phyloP scores from a whole-genome alignment of 2,797 vertebrate genomes.

The Karalla daura region DNA sequence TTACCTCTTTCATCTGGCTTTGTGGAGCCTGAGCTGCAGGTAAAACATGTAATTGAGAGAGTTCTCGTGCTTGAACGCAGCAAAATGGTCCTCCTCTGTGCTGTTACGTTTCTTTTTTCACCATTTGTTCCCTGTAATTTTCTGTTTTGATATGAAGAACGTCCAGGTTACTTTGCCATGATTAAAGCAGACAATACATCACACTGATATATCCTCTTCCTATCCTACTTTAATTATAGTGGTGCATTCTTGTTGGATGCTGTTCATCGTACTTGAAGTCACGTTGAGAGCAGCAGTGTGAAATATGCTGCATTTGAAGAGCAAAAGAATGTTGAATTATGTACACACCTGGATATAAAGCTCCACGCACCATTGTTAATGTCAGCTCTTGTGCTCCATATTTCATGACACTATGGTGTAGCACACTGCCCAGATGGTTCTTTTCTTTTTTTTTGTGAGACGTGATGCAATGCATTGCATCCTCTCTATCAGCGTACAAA shows the following conservation, averaged over 20 bases:
- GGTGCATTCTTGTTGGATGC: background rate
- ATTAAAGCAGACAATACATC: background rate
- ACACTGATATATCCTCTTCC: background rate
- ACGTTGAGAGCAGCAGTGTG: slow-evolving; percentile 16
- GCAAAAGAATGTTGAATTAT: slow-evolving; percentile 20
- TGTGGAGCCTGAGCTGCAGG: slow-evolving; percentile 36
- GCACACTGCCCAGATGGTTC: background rate
- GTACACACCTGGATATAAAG: background rate
- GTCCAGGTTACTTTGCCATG: background rate
- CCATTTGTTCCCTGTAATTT: slow-evolving; percentile 4
- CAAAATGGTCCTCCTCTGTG: slow-evolving; percentile 1
- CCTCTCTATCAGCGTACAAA: slow-evolving; percentile 18
- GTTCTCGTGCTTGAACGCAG: slow-evolving; percentile 14
- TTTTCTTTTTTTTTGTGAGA: background rate
- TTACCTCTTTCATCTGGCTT: slow-evolving; percentile 36
- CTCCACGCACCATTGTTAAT: background rate
- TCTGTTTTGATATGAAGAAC: no score
- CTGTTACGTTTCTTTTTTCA: background rate
- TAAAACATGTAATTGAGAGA: slow-evolving; percentile 18
- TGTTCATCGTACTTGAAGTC: no score
- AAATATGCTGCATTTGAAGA: slow-evolving; percentile 12
- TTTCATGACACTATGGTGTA: slow-evolving; percentile 2
- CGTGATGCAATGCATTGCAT: slow-evolving; percentile 17
- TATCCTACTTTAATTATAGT: background rate
- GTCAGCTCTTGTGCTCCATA: slow-evolving; percentile 5